phyloP scores from a whole-genome alignment of 2,113 vertebrate species.

The Vidua macroura region DNA sequence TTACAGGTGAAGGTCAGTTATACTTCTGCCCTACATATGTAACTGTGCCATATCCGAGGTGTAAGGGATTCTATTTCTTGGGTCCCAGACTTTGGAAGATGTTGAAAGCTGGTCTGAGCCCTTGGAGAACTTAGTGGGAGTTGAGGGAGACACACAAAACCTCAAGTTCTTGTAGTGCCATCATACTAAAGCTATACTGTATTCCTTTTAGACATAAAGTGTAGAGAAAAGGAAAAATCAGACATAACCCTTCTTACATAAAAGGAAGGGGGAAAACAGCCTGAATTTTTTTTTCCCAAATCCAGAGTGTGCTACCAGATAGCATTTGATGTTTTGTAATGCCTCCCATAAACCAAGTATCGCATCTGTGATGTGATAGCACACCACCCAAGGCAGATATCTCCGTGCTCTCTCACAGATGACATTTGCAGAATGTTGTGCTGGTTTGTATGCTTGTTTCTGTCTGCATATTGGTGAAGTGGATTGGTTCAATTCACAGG shows the following conservation, averaged over 20 bases:
- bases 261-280: not conserved
- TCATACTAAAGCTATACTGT: not conserved
- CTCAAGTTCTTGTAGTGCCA: not conserved
- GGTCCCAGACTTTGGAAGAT: not conserved
- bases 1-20: slow-evolving; percentile 43
- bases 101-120: not conserved
- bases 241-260: not conserved
- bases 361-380: not conserved
- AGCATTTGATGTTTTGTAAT: not conserved
- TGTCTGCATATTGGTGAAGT: not conserved
- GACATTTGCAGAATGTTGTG: not conserved
- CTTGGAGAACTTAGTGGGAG: rapidly evolving
- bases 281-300: not conserved
- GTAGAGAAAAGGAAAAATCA: not conserved
- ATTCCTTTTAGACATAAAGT: not conserved
- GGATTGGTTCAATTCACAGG: not conserved
- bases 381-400: not conserved
- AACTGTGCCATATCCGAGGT: not conserved
- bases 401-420: not conserved
- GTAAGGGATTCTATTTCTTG: not conserved
- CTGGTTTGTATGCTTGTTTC: not conserved
- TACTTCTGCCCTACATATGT: slow-evolving; percentile 24
- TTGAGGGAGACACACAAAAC: not conserved
- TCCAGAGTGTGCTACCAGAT: not conserved
- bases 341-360: not conserved